Conservation (phyloP, 2,113 vertebrate species). For the Psettodes erumei region DNA sequence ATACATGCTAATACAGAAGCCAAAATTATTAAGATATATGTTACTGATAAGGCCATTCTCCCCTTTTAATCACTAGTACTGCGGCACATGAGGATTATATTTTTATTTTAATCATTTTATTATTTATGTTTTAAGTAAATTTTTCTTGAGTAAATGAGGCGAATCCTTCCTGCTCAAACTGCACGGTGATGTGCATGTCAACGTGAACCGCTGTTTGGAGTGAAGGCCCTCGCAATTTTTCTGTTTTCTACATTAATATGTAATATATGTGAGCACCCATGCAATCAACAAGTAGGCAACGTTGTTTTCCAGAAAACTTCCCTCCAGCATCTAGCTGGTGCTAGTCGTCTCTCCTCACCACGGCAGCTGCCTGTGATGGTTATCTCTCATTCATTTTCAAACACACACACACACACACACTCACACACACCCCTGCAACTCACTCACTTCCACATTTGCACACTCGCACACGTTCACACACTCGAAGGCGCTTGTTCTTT, state of each 20-base stretch:
- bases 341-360: slow-evolving; percentile 76
- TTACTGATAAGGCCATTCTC: background rate
- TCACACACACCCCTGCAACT: slow-evolving; percentile 15
- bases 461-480: slow-evolving; percentile 52
- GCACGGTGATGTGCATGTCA: slow-evolving; percentile 17
- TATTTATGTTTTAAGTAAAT: no score
- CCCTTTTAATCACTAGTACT: background rate
- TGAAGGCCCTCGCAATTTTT: slow-evolving; percentile 20
- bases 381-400: slow-evolving; percentile 77
- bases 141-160: background rate
- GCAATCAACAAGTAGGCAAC: slow-evolving; percentile 71
- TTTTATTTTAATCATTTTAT: no score
- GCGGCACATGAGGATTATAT: background rate
- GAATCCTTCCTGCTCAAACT: background rate
- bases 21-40: no score
- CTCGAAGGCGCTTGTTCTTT: slow-evolving; percentile 54
- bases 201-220: slow-evolving; percentile 20
- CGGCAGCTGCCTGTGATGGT: slow-evolving; percentile 79
- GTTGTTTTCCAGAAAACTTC: slow-evolving; percentile 64
- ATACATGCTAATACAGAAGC: no score
- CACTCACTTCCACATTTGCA: slow-evolving; percentile 38
- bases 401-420: slow-evolving; percentile 43
- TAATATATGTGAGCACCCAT: slow-evolving; percentile 39
- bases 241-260: slow-evolving; percentile 21
- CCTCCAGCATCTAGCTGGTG: slow-evolving; percentile 68